Base-by-base conservation (phyloP, 2,113 vertebrate genomes). In the Forbesichthys papilliferus region DNA sequence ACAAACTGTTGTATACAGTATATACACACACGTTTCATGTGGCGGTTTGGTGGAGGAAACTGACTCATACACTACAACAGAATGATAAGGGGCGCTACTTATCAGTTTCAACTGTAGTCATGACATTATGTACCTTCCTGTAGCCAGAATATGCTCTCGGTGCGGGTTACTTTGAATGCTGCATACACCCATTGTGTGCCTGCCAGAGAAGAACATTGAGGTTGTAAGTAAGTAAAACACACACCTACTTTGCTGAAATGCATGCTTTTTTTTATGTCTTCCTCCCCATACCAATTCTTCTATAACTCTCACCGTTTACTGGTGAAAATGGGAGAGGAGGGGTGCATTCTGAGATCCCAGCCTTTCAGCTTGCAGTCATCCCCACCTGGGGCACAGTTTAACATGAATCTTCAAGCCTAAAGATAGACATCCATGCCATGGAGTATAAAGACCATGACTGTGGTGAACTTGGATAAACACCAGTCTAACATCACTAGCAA, bases 131-230 rank as follows among this genome's bases (percentile, higher is more conserved):
- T 84, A 97, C 98, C 98, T 98, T 68, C 98, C 98, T 0, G 96
- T 98, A 12, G 98, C 97, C 79, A 99, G 73, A 13, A 98, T 36
- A 36, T 96, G 91, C 71, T 99, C 94, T 4, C 74, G 75, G 52
- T 96, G 95, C 0, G 95, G 96, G 80, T 75, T 96, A 85, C 95
- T 95, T 71, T 96, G 96, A 70, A 99, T 94, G 66, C 98, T 99
- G 89, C 98, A 99, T 46, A 99, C 96, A 0, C 97, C 97, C 96
- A 96, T 95, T 0, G 95, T 90, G 77, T 99, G 98, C 71, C 97
- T 99, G 82, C 3, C 18, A 67, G 57, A 75, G n/a, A 74, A 74
- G 16, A 73, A 64, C 9, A 47, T 14, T 33, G 1, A 56, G 48
- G 9, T 3, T 47, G 8, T 10, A 5, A 4, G 6, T n/a, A 13